phyloP scores from a whole-genome alignment of 2,113 vertebrate species.

The Stercorarius parasiticus region DNA sequence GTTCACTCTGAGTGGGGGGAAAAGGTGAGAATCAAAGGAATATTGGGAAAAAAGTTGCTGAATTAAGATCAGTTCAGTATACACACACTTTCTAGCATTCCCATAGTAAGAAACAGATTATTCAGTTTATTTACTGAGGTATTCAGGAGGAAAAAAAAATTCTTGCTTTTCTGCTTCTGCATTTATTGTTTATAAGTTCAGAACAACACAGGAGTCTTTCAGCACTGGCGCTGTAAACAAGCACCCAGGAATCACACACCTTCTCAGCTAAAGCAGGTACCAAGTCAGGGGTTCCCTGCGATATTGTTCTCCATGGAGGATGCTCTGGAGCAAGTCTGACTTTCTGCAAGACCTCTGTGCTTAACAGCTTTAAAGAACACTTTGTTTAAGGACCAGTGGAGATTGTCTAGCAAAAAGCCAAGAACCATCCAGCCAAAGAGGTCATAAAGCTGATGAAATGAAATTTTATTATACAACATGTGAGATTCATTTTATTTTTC shows the following conservation, averaged over 20 bases:
- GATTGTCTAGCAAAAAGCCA: not conserved
- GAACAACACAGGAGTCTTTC: not conserved
- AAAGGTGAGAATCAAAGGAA: not conserved
- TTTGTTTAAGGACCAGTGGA: not conserved
- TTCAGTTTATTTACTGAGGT: not conserved
- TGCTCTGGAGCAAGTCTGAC: not conserved
- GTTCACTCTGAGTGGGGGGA: not conserved
- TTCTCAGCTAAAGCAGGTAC: not conserved
- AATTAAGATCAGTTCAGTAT: not conserved
- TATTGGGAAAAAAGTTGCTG: not conserved
- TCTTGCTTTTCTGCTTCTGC: not conserved
- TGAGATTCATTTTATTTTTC: not conserved
- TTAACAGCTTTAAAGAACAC: not conserved
- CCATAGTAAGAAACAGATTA: fast-evolving
- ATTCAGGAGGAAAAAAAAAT: not conserved
- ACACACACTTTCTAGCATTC: not conserved
- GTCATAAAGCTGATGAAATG: not conserved
- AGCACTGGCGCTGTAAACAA: not conserved
- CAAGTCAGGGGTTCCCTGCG: not conserved
- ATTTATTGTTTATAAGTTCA: not conserved
- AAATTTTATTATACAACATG: not conserved
- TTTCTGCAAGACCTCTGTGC: not conserved
- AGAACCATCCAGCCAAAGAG: not conserved
- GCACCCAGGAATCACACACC: not conserved
- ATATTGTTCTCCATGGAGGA: not conserved